Base-by-base conservation (phyloP, 2,113 vertebrate genomes). In the Cynoglossus semilaevis region DNA sequence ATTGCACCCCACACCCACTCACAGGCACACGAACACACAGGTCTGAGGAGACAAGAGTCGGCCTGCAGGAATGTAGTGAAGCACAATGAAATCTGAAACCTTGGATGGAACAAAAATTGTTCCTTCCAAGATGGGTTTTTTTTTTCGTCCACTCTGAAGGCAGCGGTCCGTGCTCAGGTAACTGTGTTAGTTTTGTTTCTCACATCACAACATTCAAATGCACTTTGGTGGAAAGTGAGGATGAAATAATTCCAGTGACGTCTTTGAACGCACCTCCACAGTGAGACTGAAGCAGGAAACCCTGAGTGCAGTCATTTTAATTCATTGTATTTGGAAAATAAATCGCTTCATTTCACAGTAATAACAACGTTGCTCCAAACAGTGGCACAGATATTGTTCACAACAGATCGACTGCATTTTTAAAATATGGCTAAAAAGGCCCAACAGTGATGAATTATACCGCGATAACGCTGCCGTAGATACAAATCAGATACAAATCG, bases 251-350 rank as follows among this genome's bases (percentile, higher is more conserved):
- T 73, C 84, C 42, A 81, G 84, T 76, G 79, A 79, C 70, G 37
- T 59, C 19, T 66, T 49, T 46, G 51, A 40, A 80, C 70, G 78
- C 4, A 58, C 51, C 35, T 5, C 29, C 52, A 45, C 56, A n/a
- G 16, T 0, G 47, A 69, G 70, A 67, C 41, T 74, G 22, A 76
- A 70, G 69, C 74, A 47, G 60, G 60, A 68, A 52, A 36, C 8
- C 18, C 63, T 63, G 62, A 69, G 38, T 64, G 70, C 72, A 51
- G 60, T 45, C 45, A 60, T 38, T 81, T 89, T 89, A 85, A 87
- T 88, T 87, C 48, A 72, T 63, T 67, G 51, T 58, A 50, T 76
- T 63, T 68, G 49, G 64, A 77, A 82, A 86, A 86, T 81, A 82
- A 78, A 72, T 74, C 57, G 62, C 52, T 81, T 77, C 49, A 67